phyloP scores from a whole-genome alignment of 2,888 invertebrate species.

The Dusona sp. region DNA sequence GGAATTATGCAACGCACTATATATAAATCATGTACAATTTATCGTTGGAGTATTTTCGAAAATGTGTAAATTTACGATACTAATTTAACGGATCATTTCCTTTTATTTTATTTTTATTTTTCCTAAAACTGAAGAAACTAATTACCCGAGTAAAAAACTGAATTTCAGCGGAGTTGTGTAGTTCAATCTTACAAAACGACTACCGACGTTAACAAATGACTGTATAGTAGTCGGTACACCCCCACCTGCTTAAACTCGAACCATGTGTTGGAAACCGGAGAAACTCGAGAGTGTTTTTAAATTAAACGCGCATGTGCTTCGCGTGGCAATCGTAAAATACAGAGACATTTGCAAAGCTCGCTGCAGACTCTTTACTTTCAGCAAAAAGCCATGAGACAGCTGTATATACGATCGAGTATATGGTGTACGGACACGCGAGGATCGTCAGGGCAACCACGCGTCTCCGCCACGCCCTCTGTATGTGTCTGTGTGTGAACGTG shows the following conservation, averaged over 20 bases:
- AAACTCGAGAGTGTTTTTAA: constrained; percentile 21
- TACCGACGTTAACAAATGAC: constrained; percentile 32
- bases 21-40: neutral
- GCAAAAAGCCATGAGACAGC: constrained; percentile 29
- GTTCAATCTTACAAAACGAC: neutral
- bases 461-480: constrained; percentile 63
- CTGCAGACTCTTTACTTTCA: constrained; percentile 14
- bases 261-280: constrained; percentile 25
- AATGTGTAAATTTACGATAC: neutral
- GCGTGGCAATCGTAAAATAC: constrained; percentile 21
- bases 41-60: neutral
- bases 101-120: neutral
- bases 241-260: neutral
- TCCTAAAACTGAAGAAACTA: neutral
- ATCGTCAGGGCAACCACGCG: constrained; percentile 67
- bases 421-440: constrained; percentile 53
- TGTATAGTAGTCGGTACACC: neutral
- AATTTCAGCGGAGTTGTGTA: constrained; percentile 11
- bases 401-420: constrained; percentile 39
- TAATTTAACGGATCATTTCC: neutral
- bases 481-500: constrained; percentile 1
- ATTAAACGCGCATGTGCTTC: constrained; percentile 34
- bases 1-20: neutral
- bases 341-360: constrained; percentile 25
- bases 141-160: constrained; percentile 5